Evolutionary conservation across 2,888 invertebrate species (phyloP), one percentile per base, ranked within the genome.

Genomic region (Dicycla oo): DNA sequence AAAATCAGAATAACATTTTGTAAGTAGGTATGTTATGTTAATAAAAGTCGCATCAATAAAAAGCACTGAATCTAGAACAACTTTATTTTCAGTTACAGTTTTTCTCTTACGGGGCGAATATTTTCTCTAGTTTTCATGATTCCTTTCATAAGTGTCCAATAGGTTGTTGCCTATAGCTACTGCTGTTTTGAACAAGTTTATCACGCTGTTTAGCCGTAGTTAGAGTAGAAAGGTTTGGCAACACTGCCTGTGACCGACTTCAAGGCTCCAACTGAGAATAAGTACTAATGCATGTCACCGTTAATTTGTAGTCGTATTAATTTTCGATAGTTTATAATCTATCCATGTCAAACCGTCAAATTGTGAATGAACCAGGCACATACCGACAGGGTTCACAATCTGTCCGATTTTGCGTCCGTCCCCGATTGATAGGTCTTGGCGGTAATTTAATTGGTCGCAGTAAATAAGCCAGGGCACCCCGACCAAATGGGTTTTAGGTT

Each of bases 71-170:
- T 40, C 43, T 56, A 66, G 43, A 69, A 75, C 54, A 81, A 54
- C 61, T 81, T 75, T 53, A 69, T 69, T 75, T 81, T 51, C 60
- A 30, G 49, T 64, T 58, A 51, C 6, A 34, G 10, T 51, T 74
- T 62, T 34, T 47, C 23, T 51, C 23, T 43, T 38, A 30, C 13
- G 20, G 40, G 8, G 10, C 7, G n/a, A 56, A 38, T 53, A n/a
- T 45, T 26, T 10, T 0, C 13, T 62, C 3, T 26, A 30, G 3
- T 63, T 68, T 68, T 53, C 30, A 43, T 13, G 30, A 43, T 49
- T 64, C 15, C 8, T 45, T 38, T 40, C 23, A n/a, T 26, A 1
- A 45, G n/a, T 56, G 20, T 15, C 18, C 13, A 57, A 57, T 49
- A 49, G 5, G n/a, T 8, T 38, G 8, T 8, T 38, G 8, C 38